Evolutionary conservation across 1,140 invertebrate species (phyloP).

Genomic region (Solen grandis): DNA sequence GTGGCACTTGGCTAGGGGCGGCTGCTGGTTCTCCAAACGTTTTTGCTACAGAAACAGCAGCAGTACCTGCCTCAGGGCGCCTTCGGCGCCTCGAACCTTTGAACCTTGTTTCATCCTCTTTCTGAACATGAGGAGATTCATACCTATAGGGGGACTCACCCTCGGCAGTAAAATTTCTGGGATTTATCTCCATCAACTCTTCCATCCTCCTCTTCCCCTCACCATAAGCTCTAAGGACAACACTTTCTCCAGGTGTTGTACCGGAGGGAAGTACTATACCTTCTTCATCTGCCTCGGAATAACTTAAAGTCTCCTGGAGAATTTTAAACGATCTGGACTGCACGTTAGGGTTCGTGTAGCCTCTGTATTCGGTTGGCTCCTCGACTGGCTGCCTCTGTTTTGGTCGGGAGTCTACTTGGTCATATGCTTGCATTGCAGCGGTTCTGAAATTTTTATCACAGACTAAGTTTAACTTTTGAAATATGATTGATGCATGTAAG

Average conservation of each 20-base stretch:
- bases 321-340: conserved; percentile 76
- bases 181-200: conserved; percentile 48
- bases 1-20: neutral
- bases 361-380: conserved; percentile 68
- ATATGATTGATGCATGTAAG: too few relatives aligned
- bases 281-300: conserved; percentile 61
- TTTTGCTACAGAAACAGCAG: conserved; percentile 5
- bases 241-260: conserved; percentile 38
- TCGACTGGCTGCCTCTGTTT: conserved; percentile 35
- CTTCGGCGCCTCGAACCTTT: neutral
- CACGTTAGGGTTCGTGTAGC: conserved; percentile 74
- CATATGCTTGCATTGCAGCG: too few relatives aligned
- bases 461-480: too few relatives aligned
- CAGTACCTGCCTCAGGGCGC: neutral
- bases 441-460: too few relatives aligned
- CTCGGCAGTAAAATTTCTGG: conserved; percentile 45
- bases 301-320: conserved; percentile 69
- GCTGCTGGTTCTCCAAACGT: conserved; percentile 5
- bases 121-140: neutral
- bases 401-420: neutral
- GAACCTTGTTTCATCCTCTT: conserved; percentile 9
- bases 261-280: conserved; percentile 49
- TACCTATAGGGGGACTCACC: conserved; percentile 51
- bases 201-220: conserved; percentile 51
- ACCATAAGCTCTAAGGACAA: conserved; percentile 44